Evolutionary conservation across 2,797 vertebrate genomes (phyloP).

Genomic region (Rhinatrema bivittatum): DNA sequence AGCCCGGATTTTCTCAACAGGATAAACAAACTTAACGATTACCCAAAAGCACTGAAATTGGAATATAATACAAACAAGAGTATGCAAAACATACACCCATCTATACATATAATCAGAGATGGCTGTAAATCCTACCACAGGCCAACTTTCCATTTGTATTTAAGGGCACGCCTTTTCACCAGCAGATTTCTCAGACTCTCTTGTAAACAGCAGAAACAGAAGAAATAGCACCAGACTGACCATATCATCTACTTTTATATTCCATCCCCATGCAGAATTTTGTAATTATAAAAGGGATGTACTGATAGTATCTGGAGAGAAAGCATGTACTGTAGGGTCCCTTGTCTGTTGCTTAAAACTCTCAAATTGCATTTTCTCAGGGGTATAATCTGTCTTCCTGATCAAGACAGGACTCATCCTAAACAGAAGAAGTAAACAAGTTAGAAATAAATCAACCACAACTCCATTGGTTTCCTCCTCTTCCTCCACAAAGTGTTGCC

Average conservation of each 20-base stretch:
- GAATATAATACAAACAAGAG: no score
- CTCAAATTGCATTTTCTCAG: not conserved
- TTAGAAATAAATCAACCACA: not conserved
- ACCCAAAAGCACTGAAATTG: no score
- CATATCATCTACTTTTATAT: not conserved
- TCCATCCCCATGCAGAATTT: constrained; percentile 2
- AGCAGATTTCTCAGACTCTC: not conserved
- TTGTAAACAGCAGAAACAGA: not conserved
- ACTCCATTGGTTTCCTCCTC: not conserved
- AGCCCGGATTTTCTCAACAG: no score
- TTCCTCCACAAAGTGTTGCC: not conserved
- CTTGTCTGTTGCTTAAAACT: not conserved
- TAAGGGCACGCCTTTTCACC: not conserved
- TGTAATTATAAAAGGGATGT: not conserved
- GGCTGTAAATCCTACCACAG: not conserved
- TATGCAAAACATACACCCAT: no score
- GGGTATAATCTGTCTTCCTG: constrained; percentile 1
- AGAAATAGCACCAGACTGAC: not conserved
- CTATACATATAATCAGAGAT: no score
- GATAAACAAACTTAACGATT: no score
- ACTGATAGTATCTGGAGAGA: not conserved
- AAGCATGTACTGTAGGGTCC: not conserved
- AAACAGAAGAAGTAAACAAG: not conserved
- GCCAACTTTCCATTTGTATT: not conserved
- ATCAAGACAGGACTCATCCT: constrained; percentile 1